Conservation (phyloP, 64 coral and sea anemone species). For the Stylophora pistillata region DNA sequence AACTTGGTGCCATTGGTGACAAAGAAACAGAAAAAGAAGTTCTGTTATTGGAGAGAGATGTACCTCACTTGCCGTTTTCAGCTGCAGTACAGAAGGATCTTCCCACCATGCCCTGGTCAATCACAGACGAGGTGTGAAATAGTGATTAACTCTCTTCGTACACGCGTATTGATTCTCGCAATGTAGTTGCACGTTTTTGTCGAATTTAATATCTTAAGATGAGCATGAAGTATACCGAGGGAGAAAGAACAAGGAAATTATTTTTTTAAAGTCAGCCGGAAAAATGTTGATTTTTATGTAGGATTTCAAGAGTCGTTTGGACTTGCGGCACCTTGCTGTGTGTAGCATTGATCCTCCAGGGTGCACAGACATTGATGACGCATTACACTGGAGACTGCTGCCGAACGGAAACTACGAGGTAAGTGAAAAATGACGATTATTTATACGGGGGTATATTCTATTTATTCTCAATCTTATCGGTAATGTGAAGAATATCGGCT, state of each 20-base stretch:
- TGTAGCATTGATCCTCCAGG: conserved; percentile 98
- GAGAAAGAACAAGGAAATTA: background rate
- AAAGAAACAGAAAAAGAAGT: conserved; percentile 96
- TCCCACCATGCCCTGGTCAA: conserved; percentile 87
- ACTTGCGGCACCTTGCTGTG: conserved; percentile 83
- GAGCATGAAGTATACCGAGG: background rate
- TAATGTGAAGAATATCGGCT: background rate
- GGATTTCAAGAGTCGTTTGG: conserved; percentile 79
- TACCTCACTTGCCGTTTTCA: conserved; percentile 92
- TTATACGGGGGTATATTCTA: background rate
- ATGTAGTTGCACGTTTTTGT: too few relatives aligned
- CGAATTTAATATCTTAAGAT: background rate
- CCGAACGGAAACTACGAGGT: conserved; percentile 88
- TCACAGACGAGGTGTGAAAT: conserved; percentile 77
- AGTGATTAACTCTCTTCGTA: background rate
- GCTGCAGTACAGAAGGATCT: conserved; percentile 88
- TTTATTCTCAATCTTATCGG: too few relatives aligned
- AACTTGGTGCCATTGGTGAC: conserved; percentile 91
- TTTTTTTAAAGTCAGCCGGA: too few relatives aligned
- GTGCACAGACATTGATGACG: conserved; percentile 98
- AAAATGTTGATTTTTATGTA: background rate
- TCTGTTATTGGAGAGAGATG: conserved; percentile 85
- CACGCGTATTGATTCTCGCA: too few relatives aligned
- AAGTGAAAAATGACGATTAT: background rate
- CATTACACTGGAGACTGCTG: conserved; percentile 84